Percentiles rank a stretch among this genome's conserved stretches.
phyloP scores from a whole-genome alignment of 2,888 invertebrate species.

The Drosophila crucigera region DNA sequence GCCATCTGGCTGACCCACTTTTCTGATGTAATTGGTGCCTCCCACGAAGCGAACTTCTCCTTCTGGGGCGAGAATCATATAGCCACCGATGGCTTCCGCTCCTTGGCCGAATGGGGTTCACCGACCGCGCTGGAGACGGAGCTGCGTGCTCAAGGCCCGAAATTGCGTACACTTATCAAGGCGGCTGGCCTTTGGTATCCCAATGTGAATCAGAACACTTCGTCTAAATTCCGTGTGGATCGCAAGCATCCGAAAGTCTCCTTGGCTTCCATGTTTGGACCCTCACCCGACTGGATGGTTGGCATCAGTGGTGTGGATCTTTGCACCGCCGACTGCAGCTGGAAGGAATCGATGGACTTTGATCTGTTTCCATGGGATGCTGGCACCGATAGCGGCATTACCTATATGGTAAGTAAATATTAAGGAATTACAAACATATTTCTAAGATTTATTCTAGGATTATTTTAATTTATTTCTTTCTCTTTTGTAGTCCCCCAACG shows the following conservation, averaged over 20 bases:
- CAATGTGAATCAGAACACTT: slow-evolving; percentile 93
- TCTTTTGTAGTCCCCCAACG: slow-evolving; percentile 89
- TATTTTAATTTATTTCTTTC: slow-evolving; percentile 3
- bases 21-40: slow-evolving; percentile 98
- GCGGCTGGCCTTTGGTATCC: slow-evolving; percentile 96
- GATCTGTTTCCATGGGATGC: slow-evolving; percentile 98
- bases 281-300: slow-evolving; percentile 99
- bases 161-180: slow-evolving; percentile 93
- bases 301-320: slow-evolving; percentile 95
- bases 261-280: slow-evolving; percentile 95
- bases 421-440: neutral
- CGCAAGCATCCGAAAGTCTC: slow-evolving; percentile 94
- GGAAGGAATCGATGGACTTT: slow-evolving; percentile 93
- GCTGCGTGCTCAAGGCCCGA: slow-evolving; percentile 92
- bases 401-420: slow-evolving; percentile 91
- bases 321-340: slow-evolving; percentile 95
- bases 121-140: slow-evolving; percentile 95
- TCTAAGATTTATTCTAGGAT: neutral
- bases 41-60: slow-evolving; percentile 94
- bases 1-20: slow-evolving; percentile 97
- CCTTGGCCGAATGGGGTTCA: slow-evolving; percentile 90
- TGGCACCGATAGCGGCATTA: slow-evolving; percentile 96
- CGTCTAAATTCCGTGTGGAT: slow-evolving; percentile 93
- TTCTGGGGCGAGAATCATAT: slow-evolving; percentile 96
- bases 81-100: slow-evolving; percentile 95